These are phyloP conservation scores for Psettodes erumei DNA, from an alignment of 2,113 vertebrate genomes.

Conservation along the genomic window DNA sequence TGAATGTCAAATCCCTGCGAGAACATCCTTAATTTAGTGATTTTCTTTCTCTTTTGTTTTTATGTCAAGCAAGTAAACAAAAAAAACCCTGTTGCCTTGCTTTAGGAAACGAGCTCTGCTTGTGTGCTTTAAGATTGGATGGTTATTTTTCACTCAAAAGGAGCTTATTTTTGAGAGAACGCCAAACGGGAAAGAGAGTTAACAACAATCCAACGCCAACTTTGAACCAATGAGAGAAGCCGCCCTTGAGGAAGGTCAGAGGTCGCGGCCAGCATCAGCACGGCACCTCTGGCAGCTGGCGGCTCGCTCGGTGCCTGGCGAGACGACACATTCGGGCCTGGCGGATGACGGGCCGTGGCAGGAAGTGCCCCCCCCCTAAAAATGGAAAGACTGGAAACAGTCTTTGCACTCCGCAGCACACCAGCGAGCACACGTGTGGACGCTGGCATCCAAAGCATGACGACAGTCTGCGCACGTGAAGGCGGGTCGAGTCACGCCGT, in stretches of 20 bases:
- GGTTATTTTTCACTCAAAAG: background rate
- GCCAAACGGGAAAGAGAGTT: background rate
- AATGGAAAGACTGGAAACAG: too few relatives aligned
- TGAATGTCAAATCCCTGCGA: background rate
- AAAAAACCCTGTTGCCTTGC: background rate
- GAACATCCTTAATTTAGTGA: background rate
- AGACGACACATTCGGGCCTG: too few relatives aligned
- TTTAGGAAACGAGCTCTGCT: background rate
- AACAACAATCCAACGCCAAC: background rate
- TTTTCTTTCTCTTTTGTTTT: background rate
- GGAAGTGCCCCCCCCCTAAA: too few relatives aligned
- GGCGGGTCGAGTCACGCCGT: too few relatives aligned
- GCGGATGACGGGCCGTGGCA: too few relatives aligned
- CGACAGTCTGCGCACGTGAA: too few relatives aligned
- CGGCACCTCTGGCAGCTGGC: background rate
- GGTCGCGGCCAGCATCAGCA: too few relatives aligned
- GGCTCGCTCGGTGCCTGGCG: background rate
- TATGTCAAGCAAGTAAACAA: constrained; percentile 9
- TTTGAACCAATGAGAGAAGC: background rate
- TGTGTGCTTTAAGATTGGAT: background rate
- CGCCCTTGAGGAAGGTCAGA: background rate
- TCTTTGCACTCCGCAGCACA: too few relatives aligned
- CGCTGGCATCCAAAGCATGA: too few relatives aligned
- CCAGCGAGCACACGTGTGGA: too few relatives aligned
- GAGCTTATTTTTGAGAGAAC: background rate